Conservation (phyloP, 1,140 invertebrate genomes). For the Saccostrea glomerata region DNA sequence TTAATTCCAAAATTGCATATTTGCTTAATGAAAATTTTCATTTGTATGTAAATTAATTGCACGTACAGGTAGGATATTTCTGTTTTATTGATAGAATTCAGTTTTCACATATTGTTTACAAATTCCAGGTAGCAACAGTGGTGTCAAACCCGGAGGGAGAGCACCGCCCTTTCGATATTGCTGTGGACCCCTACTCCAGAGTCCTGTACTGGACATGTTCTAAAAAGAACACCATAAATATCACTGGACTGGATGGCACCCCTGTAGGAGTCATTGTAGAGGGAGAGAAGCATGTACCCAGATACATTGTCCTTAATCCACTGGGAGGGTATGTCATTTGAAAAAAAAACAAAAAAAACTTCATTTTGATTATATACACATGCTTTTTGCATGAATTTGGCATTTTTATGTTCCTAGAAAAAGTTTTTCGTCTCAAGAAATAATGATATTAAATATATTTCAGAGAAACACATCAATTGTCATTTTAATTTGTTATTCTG, state of each 20-base stretch:
- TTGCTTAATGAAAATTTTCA: too few species aligned
- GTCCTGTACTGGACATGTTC: constrained; percentile 93
- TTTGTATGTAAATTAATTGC: too few species aligned
- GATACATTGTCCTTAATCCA: constrained; percentile 90
- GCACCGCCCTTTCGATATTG: constrained; percentile 87
- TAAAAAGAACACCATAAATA: constrained; percentile 91
- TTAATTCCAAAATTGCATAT: too few species aligned
- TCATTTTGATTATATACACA: not conserved
- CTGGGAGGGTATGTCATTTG: constrained; percentile 82
- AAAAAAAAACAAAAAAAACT: not conserved
- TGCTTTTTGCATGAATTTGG: too few species aligned
- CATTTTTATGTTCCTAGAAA: too few species aligned
- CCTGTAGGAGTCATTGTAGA: constrained; percentile 86
- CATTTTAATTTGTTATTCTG: too few species aligned
- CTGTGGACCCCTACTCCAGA: constrained; percentile 89
- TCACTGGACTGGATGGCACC: constrained; percentile 86
- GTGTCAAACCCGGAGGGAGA: constrained; percentile 80
- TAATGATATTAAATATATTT: too few species aligned
- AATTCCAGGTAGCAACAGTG: constrained; percentile 81
- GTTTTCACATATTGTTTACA: not conserved
- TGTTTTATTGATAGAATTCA: not conserved
- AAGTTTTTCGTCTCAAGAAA: too few species aligned
- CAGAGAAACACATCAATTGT: too few species aligned
- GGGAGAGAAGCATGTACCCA: constrained; percentile 86
- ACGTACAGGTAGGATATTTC: not conserved